These are phyloP conservation scores for Euschistus heros DNA, from an alignment of 1,140 invertebrate species.

Conservation along the genomic window DNA sequence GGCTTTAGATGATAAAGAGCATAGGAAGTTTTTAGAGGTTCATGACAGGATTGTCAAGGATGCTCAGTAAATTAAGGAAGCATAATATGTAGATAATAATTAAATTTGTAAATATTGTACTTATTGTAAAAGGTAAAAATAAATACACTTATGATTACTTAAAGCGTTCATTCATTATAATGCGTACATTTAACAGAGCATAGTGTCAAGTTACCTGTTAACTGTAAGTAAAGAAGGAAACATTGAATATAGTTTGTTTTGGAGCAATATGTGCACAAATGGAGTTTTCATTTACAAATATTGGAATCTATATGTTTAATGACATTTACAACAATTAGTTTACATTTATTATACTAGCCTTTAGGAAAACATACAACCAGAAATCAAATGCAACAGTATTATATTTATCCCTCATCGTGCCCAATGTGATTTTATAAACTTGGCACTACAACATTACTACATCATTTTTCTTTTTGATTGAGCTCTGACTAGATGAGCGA, in stretches of 20 bases:
- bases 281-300: constrained; percentile 9
- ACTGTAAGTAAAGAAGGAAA: constrained; percentile 15
- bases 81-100: too few relatives aligned
- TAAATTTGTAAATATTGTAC: too few relatives aligned
- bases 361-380: constrained; percentile 18
- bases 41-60: neutral
- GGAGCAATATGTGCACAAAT: neutral
- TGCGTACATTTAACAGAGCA: constrained; percentile 22
- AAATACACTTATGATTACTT: constrained; percentile 17
- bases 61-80: too few relatives aligned
- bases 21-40: neutral
- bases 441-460: constrained; percentile 11
- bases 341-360: constrained; percentile 16
- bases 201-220: constrained; percentile 19
- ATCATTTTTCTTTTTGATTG: constrained; percentile 15
- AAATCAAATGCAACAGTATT: too few relatives aligned
- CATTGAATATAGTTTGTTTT: constrained; percentile 1
- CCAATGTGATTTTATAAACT: constrained; percentile 5
- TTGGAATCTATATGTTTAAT: constrained; percentile 14
- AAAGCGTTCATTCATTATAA: constrained; percentile 21
- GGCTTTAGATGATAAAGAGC: neutral
- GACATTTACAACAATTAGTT: constrained; percentile 7
- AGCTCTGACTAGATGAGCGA: constrained; percentile 21
- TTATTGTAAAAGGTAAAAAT: neutral
- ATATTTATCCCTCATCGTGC: neutral